Evolutionary conservation across 2,888 invertebrate genomes (phyloP).

Genomic region (Dasysyrphus albostriatus): DNA sequence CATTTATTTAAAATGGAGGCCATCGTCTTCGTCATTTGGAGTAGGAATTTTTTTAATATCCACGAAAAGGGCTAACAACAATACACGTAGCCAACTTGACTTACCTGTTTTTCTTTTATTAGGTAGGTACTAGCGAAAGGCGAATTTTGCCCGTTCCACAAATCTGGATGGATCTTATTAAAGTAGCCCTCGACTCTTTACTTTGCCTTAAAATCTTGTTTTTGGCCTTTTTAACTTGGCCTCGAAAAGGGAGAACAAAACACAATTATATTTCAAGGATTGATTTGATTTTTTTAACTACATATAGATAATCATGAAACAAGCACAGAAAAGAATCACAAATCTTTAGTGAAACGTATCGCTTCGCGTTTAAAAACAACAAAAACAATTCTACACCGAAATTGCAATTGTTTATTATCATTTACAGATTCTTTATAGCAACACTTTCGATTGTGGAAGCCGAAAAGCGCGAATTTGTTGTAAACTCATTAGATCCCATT

Average conservation of each 20-base stretch:
- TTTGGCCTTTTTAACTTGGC: slow-evolving; percentile 40
- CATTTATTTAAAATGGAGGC: slow-evolving; percentile 71
- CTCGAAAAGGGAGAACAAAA: slow-evolving; percentile 38
- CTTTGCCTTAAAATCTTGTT: slow-evolving; percentile 30
- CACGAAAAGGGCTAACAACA: slow-evolving; percentile 50
- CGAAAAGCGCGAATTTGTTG: slow-evolving; percentile 56
- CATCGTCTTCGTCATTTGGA: background rate
- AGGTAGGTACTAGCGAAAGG: slow-evolving; percentile 12
- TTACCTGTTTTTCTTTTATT: slow-evolving; percentile 57
- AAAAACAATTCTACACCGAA: slow-evolving; percentile 1
- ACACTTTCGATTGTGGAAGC: slow-evolving; percentile 50
- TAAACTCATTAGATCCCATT: slow-evolving; percentile 19
- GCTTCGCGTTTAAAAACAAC: slow-evolving; percentile 1
- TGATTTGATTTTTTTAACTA: slow-evolving; percentile 28
- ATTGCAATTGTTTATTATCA: slow-evolving; percentile 31
- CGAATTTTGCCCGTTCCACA: slow-evolving; percentile 51
- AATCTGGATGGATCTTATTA: slow-evolving; percentile 36
- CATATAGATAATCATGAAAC: background rate
- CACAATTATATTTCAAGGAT: slow-evolving; percentile 25
- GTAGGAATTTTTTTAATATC: slow-evolving; percentile 20
- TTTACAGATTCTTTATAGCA: slow-evolving; percentile 23
- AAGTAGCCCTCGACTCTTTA: slow-evolving; percentile 15
- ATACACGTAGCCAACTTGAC: slow-evolving; percentile 64
- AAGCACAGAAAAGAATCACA: background rate
- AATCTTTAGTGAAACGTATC: background rate